Percentiles rank a stretch among this genome's conserved stretches.
Conservation (phyloP, 2,113 vertebrate genomes). For the Sander lucioperca region DNA sequence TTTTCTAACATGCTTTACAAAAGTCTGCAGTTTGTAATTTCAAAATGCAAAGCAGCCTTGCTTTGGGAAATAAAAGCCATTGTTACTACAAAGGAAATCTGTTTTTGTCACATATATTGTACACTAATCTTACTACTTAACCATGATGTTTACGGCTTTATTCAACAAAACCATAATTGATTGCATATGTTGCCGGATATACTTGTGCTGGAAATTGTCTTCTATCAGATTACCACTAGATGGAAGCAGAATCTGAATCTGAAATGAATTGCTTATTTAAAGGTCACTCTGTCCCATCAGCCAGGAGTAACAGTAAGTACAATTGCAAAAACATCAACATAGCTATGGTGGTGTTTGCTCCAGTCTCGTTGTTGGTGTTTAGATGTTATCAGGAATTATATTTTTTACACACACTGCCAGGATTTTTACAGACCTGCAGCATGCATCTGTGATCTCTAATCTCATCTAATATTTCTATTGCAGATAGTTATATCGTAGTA, state of each 20-base stretch:
- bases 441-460: slow-evolving; percentile 36
- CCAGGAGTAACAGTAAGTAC: not conserved
- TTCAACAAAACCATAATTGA: not conserved
- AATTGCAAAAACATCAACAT: not conserved
- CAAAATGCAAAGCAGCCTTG: slow-evolving; percentile 28
- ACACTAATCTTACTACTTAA: not conserved
- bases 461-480: slow-evolving; percentile 15
- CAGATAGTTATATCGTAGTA: slow-evolving; percentile 10
- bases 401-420: not conserved
- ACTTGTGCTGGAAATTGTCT: slow-evolving; percentile 12
- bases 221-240: slow-evolving; percentile 62
- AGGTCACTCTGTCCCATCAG: not conserved
- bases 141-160: not conserved
- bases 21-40: slow-evolving; percentile 42
- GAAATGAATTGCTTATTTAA: not conserved
- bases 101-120: slow-evolving; percentile 14
- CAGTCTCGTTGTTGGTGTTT: not conserved
- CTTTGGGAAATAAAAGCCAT: slow-evolving; percentile 76
- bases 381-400: not conserved
- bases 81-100: slow-evolving; percentile 42
- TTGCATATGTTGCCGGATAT: not conserved
- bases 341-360: not conserved
- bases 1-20: slow-evolving; percentile 57
- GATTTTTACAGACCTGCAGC: slow-evolving; percentile 10
- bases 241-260: slow-evolving; percentile 48